Evolutionary conservation across 2,113 vertebrate genomes (phyloP), one percentile per base, ranked within the genome.

Genomic region (Fulica atra): DNA sequence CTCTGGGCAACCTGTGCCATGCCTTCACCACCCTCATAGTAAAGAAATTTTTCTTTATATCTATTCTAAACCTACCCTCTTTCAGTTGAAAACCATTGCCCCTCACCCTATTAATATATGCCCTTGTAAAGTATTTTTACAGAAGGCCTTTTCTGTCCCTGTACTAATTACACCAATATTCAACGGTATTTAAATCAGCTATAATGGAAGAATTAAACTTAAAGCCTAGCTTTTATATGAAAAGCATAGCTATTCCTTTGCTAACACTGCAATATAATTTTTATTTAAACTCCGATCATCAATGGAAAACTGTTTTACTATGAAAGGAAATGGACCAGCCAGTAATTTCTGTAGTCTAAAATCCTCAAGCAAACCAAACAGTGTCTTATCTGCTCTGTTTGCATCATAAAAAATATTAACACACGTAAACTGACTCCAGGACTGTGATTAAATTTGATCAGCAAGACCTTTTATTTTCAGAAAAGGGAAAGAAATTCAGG

Each of bases 331-430:
- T 11, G 3, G 29, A 56, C 20, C 10, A 3, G 57, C 24, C 13
- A 18, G 19, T 57, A 69, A 53, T 56, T 89, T 50, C 44, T 76
- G 61, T 65, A 54, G 64, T 61, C 48, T 79, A 76, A 90, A 88
- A 73, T 19, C 31, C 59, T 38, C 40, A 51, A 84, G 65, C 4
- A 82, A 91, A 63, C 36, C 84, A 84, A 80, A 46, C 24, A 54
- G 25, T 48, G 16, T 33, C 71, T 84, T 89, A 50, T 57, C 83
- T 95, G 24, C 15, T 82, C 28, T 48, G 28, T 46, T 96, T 93
- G 48, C 42, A 71, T 54, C 63, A 88, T 80, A 89, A 96, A 92
- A 72, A 92, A 80, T 13, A 72, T 60, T 66, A 91, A 95, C 81
- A 92, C 33, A n/a, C 24, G 85, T 10, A 83, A 71, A 12, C 29